phyloP scores from a whole-genome alignment of 2,888 invertebrate genomes.

The Oasisia sp. region DNA sequence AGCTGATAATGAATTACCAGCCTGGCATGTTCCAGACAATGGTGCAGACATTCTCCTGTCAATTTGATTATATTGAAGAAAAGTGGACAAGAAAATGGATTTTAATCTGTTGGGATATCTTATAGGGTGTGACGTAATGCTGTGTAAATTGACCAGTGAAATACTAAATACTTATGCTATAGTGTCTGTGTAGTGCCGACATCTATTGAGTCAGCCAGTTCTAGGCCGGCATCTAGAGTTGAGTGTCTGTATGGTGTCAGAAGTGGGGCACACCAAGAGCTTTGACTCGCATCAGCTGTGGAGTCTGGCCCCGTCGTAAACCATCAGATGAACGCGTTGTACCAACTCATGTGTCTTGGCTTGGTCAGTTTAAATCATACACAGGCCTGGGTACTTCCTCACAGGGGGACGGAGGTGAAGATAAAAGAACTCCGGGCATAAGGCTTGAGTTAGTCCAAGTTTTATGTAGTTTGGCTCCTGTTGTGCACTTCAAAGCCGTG shows the following conservation, averaged over 20 bases:
- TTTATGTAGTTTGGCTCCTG: not conserved
- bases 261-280: not conserved
- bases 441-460: not conserved
- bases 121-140: too few relatives aligned
- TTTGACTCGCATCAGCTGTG: not conserved
- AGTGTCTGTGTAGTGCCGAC: too few relatives aligned
- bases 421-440: not conserved
- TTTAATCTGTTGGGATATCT: too few relatives aligned
- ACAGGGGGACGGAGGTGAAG: not conserved
- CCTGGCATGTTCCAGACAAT: too few relatives aligned
- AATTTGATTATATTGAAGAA: too few relatives aligned
- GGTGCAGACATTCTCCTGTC: too few relatives aligned
- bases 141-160: too few relatives aligned
- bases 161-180: too few relatives aligned
- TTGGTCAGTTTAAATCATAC: not conserved
- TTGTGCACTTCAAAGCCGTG: not conserved
- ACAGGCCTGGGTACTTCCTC: not conserved
- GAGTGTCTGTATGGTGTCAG: not conserved
- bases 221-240: not conserved
- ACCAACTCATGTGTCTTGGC: not conserved
- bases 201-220: not conserved
- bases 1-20: too few relatives aligned
- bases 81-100: too few relatives aligned
- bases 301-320: not conserved
- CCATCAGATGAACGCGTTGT: not conserved